Conservation (phyloP, 2,888 invertebrate species). For the Hypena proboscidalis region DNA sequence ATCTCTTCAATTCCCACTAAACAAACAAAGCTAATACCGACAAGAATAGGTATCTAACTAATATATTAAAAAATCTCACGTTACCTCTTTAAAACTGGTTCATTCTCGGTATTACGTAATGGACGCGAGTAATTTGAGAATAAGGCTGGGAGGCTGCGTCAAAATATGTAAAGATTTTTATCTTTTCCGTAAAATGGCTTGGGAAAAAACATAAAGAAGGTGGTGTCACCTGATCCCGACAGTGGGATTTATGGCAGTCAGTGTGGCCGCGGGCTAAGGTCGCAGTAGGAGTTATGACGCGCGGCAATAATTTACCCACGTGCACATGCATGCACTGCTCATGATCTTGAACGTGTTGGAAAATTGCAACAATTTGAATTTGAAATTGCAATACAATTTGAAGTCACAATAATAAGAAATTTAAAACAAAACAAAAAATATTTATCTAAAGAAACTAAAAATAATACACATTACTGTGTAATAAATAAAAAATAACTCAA, state of each 20-base stretch:
- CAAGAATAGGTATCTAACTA: slow-evolving; percentile 21
- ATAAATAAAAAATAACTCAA: too few species aligned
- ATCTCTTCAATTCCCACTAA: slow-evolving; percentile 19
- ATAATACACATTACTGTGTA: too few species aligned
- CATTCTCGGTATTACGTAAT: slow-evolving; percentile 80
- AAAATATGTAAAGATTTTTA: slow-evolving; percentile 86
- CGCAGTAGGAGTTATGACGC: slow-evolving; percentile 77
- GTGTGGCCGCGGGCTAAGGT: slow-evolving; percentile 84
- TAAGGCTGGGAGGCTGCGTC: slow-evolving; percentile 81
- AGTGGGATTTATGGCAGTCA: slow-evolving; percentile 76
- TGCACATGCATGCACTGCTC: slow-evolving; percentile 53
- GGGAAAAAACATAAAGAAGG: slow-evolving; percentile 87
- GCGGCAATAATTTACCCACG: slow-evolving; percentile 76
- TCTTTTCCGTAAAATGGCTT: slow-evolving; percentile 85
- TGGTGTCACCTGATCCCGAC: slow-evolving; percentile 85
- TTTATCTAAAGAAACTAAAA: too few species aligned
- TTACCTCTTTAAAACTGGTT: slow-evolving; percentile 63
- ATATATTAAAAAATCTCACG: slow-evolving; percentile 40
- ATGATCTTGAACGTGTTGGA: slow-evolving; percentile 21
- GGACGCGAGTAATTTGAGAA: slow-evolving; percentile 83
- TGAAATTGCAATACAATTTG: too few species aligned
- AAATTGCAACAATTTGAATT: background rate
- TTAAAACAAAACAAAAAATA: too few species aligned
- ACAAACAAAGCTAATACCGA: slow-evolving; percentile 23
- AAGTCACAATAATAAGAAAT: too few species aligned